Conservation (phyloP, 2,113 vertebrate genomes). For the Romanogobio albipinnatus region DNA sequence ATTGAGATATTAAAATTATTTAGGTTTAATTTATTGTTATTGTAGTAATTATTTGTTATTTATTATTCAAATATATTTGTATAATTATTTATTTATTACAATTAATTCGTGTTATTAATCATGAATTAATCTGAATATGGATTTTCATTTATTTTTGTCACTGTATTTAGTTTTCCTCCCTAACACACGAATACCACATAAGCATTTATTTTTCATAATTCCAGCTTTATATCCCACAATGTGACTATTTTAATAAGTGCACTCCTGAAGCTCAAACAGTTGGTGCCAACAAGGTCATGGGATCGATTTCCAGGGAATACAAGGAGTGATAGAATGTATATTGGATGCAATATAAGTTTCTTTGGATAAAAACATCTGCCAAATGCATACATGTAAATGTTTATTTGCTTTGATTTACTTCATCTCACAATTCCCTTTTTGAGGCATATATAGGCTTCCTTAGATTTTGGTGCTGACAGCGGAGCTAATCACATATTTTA, state of each 20-base stretch:
- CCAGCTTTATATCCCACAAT: background rate
- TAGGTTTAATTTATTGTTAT: background rate
- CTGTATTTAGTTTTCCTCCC: background rate
- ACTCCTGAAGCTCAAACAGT: background rate
- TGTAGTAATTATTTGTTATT: background rate
- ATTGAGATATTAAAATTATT: background rate
- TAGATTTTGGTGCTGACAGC: background rate
- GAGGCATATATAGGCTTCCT: background rate
- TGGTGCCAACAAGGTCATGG: background rate
- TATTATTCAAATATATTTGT: background rate
- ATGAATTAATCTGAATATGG: too few species aligned
- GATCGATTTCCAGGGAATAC: background rate
- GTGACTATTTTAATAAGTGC: background rate
- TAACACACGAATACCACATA: background rate
- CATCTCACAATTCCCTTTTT: background rate
- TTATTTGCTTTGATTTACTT: background rate
- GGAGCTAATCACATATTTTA: background rate
- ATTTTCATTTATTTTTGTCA: background rate
- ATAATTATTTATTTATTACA: background rate
- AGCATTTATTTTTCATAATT: background rate
- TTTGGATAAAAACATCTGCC: background rate
- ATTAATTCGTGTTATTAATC: background rate
- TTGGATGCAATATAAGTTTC: background rate
- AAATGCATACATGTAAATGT: background rate
- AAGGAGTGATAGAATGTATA: background rate